Evolutionary conservation across 2,797 vertebrate species (phyloP), one percentile per base, ranked within the genome.

Genomic region (Melopsittacus undulatus): DNA sequence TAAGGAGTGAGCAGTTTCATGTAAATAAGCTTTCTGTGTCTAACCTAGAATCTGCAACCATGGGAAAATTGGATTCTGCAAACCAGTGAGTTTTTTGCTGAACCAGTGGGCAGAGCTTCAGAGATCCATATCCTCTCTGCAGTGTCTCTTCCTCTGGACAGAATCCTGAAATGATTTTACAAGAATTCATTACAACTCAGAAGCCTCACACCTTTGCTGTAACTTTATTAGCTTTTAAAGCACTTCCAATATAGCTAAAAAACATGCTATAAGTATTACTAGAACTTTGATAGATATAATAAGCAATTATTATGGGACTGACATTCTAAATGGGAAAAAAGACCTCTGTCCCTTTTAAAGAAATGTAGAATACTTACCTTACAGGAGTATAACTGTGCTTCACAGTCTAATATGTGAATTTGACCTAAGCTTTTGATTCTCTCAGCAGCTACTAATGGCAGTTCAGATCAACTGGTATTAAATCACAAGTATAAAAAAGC

Each of bases 341-440:
- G 74, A 95, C 89, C 88, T 97, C 93, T 94, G 69, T 96, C 49
- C 74, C 82, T 97, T 97, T 96, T 94, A 96, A 97, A 96, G 93
- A 95, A 97, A 94, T 76, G 68, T 96, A 86, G 83, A 95, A 90
- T 94, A 94, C 93, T 97, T 96, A 93, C 95, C 87, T 97, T 95
- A 95, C 77, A 97, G 90, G 82, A 96, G 45, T 85, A 83, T 87
- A 96, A 81, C 90, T 93, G 89, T 70, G 48, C 95, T 97, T 97
- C 97, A 96, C 68, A 93, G 74, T 90, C 87, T 96, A 97, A 96
- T 95, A 95, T 89, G 91, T 91, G 92, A 94, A 95, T 94, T 92
- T 90, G 93, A 97, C 94, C 95, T 95, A 96, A 92, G 95, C 94
- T 96, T 97, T 96, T 97, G 93, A 97, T 97, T 97, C 95, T 93